Percentiles rank a stretch among this genome's conserved stretches.
phyloP scores from a whole-genome alignment of 2,797 vertebrate genomes.

The Smutsia temminckii region DNA sequence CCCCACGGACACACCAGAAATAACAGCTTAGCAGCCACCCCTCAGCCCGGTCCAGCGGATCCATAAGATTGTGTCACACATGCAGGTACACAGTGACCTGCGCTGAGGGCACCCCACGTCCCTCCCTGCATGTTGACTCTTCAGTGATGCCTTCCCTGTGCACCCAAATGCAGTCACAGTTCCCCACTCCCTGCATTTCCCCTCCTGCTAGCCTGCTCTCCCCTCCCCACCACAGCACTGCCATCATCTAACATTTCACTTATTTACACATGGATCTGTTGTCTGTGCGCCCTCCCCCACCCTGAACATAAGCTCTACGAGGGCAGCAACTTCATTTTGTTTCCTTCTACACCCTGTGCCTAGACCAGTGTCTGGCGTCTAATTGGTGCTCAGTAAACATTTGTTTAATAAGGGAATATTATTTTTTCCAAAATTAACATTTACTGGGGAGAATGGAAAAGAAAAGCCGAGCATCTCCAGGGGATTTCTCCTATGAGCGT shows the following conservation, averaged over 20 bases:
- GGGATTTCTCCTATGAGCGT: not conserved
- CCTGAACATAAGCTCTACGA: not conserved
- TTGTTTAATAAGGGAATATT: not conserved
- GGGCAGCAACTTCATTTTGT: not conserved
- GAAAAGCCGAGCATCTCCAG: not conserved
- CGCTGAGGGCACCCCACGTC: too few relatives aligned
- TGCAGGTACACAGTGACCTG: not conserved
- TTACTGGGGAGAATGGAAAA: slow-evolving; percentile 3
- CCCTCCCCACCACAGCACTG: not conserved
- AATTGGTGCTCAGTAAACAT: not conserved
- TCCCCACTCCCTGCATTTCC: not conserved
- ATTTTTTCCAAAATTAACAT: not conserved
- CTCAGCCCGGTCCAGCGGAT: not conserved
- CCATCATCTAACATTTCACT: not conserved
- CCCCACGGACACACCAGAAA: not conserved
- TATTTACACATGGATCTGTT: not conserved
- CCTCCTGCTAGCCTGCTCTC: not conserved
- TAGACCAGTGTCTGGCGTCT: not conserved
- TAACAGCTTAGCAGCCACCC: not conserved
- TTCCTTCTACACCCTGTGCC: not conserved
- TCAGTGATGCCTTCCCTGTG: not conserved
- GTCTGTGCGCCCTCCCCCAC: not conserved
- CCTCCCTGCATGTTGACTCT: not conserved
- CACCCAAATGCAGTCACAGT: not conserved
- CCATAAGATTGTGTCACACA: not conserved